phyloP scores from a whole-genome alignment of 2,888 invertebrate species.

The Sinhomidia bicolor region DNA sequence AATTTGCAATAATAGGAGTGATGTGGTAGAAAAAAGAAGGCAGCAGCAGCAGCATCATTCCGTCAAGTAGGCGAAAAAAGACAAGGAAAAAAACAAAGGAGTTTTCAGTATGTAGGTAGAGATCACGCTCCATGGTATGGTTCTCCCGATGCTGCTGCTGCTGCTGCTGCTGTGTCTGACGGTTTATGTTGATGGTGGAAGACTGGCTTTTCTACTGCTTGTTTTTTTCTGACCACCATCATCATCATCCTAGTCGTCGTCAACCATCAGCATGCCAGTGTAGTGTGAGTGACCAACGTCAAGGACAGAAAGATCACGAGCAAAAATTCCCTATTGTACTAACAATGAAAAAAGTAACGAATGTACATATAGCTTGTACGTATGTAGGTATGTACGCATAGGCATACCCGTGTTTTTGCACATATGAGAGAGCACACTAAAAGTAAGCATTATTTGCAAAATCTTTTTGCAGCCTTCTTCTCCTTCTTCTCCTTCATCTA shows the following conservation, averaged over 20 bases:
- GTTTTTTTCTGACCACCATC: constrained; percentile 34
- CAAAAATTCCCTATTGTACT: constrained; percentile 51
- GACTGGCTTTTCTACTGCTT: constrained; percentile 32
- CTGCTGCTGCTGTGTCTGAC: neutral
- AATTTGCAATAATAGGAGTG: constrained; percentile 5
- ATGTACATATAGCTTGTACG: neutral
- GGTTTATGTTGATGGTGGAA: neutral
- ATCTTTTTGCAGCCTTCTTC: constrained; percentile 25
- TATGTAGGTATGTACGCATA: neutral
- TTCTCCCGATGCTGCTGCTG: too few relatives aligned
- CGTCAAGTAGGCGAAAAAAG: too few relatives aligned
- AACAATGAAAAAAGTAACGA: constrained; percentile 24
- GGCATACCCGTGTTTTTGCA: too few relatives aligned
- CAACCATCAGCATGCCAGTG: constrained; percentile 7
- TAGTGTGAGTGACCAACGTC: constrained; percentile 80
- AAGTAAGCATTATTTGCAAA: constrained; percentile 2
- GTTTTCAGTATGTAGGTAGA: too few relatives aligned
- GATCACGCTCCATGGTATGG: constrained; percentile 33
- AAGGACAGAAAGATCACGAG: constrained; percentile 80
- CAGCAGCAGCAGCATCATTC: neutral
- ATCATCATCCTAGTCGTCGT: too few relatives aligned
- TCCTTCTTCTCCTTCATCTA: neutral
- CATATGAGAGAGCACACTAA: neutral
- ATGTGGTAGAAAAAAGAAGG: neutral
- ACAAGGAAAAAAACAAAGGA: neutral